Base-by-base conservation (phyloP, 2,113 vertebrate genomes). In the Mesembrinibis cayennensis region DNA sequence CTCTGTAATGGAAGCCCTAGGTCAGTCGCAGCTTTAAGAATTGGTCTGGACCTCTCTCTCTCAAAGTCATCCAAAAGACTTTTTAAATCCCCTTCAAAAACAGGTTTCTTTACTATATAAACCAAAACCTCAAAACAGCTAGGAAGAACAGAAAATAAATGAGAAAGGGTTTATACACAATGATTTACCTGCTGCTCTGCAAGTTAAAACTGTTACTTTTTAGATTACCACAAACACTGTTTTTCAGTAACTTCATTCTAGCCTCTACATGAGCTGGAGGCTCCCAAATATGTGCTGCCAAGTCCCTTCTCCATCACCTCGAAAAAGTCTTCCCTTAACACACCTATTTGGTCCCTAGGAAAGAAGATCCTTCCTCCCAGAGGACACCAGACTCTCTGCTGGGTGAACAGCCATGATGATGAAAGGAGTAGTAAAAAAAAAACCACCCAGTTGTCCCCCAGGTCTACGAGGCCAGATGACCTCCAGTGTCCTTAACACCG, bases 391-490 rank as follows among this genome's bases (percentile, higher is more conserved):
- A 12, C 16, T 55, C 40, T n/a, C 17, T 74, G 32, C 50, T 7
- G 38, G n/a, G 16, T 26, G 71, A 89, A 19, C 0, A 0, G 30
- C 11, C 34, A 23, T 3, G 36, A 21, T 4, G 29, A 70, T 1
- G 7, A 52, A 42, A 62, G 66, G 19, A 36, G 14, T 26, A 72
- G 22, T 3, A 1, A n/a, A 53, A 73, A 32, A 50, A 74, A 40
- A 3, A 4, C 2, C 34, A 4, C 2, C 34, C 44, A 29, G 2
- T 9, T 56, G 36, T 17, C 6, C 4, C 19, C 10, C 5, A 22
- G 8, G 15, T 16, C 19, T 29, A 8, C 1, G 25, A 59, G 26
- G 11, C 77, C 25, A 59, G 83, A 65, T 7, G 8, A 25, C 9
- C 9, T 11, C 8, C 47, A 27, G 10, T 7, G 36, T 23, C 34